A percentile compares a stretch with the other conserved stretches of the same genome.
These are phyloP conservation scores for Trinorchestia longiramus DNA, from an alignment of 1,140 invertebrate genomes.

Conservation along the genomic window DNA sequence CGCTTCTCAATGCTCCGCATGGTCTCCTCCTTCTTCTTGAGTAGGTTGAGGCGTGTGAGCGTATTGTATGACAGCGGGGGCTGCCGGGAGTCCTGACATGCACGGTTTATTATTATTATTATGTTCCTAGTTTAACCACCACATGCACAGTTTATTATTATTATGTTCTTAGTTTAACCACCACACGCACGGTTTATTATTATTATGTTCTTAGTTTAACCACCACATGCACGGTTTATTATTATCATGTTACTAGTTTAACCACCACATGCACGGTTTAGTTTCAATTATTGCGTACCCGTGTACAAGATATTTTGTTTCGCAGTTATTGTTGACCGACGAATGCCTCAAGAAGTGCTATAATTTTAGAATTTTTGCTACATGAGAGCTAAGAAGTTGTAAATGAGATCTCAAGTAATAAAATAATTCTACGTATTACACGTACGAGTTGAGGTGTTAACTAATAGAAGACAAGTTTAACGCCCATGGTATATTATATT, in stretches of 20 bases:
- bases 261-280: not conserved
- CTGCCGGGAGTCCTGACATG: slow-evolving; percentile 60
- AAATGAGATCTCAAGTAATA: too few species aligned
- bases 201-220: not conserved
- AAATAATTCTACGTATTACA: too few species aligned
- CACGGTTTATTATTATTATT: not conserved
- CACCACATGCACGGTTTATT: not conserved
- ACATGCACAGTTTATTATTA: not conserved
- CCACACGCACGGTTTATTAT: not conserved
- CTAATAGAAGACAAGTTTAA: too few species aligned
- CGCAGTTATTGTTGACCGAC: too few species aligned
- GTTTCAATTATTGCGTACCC: not conserved
- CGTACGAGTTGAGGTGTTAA: too few species aligned
- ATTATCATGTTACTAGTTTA: not conserved
- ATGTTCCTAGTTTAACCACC: too few species aligned
- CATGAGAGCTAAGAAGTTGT: too few species aligned
- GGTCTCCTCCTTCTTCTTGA: slow-evolving; percentile 68
- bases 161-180: not conserved
- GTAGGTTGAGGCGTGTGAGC: slow-evolving; percentile 66
- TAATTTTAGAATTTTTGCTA: too few species aligned
- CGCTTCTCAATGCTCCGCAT: slow-evolving; percentile 69
- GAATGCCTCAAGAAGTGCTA: too few species aligned
- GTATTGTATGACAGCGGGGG: slow-evolving; percentile 66
- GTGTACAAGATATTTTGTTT: too few species aligned
- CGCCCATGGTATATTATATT: too few species aligned